Conservation (phyloP, 2,113 vertebrate genomes). For the Bettongia penicillata region DNA sequence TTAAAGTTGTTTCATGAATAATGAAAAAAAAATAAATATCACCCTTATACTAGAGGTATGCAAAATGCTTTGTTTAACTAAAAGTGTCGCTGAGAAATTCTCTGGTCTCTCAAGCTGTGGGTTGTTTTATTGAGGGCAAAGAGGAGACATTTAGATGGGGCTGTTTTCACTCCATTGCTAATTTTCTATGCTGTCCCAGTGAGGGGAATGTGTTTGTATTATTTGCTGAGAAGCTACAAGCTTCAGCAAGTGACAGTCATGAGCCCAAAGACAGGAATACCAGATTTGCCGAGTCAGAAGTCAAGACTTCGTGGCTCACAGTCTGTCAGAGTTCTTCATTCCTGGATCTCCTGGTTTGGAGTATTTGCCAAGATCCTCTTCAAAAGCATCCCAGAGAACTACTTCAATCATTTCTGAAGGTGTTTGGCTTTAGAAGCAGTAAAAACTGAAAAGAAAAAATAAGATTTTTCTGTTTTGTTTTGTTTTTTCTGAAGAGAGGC, state of each 20-base stretch:
- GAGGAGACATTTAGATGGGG: conserved; percentile 50
- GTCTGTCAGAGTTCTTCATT: neutral
- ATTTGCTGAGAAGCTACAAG: neutral
- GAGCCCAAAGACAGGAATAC: conserved; percentile 41
- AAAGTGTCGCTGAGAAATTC: conserved; percentile 67
- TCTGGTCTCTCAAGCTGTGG: conserved; percentile 55
- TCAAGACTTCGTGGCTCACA: too few relatives aligned
- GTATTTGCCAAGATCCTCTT: conserved; percentile 14
- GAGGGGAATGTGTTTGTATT: conserved; percentile 4
- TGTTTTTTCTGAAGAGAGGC: conserved; percentile 44
- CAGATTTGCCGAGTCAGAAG: neutral
- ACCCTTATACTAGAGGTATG: conserved; percentile 62
- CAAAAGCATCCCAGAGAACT: conserved; percentile 16
- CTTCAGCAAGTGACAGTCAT: conserved; percentile 30
- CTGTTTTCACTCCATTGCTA: conserved; percentile 60
- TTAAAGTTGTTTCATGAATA: conserved; percentile 78
- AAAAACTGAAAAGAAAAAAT: neutral
- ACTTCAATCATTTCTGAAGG: conserved; percentile 59
- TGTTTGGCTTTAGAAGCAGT: conserved; percentile 49
- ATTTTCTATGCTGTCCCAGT: conserved; percentile 71
- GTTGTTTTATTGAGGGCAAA: conserved; percentile 63
- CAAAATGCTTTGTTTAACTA: conserved; percentile 78
- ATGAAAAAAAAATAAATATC: conserved; percentile 80
- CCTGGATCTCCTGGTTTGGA: conserved; percentile 7
- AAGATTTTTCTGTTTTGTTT: conserved; percentile 2